Base-by-base conservation (phyloP, 2,797 vertebrate species). In the Zenarchopterus dispar region DNA sequence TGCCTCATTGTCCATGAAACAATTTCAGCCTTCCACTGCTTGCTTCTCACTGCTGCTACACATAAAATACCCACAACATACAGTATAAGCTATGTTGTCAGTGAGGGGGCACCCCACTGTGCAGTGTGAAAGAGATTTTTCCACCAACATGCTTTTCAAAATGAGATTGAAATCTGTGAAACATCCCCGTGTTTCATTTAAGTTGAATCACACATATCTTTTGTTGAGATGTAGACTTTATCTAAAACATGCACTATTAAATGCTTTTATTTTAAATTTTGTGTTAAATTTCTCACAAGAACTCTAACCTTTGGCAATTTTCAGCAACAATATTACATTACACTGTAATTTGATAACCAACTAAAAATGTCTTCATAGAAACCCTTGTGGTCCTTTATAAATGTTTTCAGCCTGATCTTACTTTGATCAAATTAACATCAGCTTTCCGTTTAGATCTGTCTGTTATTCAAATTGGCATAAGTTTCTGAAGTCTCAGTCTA, bases 1-100 rank as follows among this genome's bases (percentile, higher is more conserved):
- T 73, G 69, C 57, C 87, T 90, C 72, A 89, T 85, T 91, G 80
- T 80, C 79, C 73, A 75, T 82, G 78, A 89, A 88, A 82, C 65
- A 57, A 76, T 83, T 86, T 82, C 64, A 62, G 48, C 62, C 48
- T 62, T 69, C 42, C 62, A 52, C 44, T 1, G 16, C 61, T 26
- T 42, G 36, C 62, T 67, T 54, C 53, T 39, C 39, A 28, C 55
- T 47, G 36, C 65, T 23, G 41, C 61, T 44, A 18, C 1, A 6
- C 31, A 57, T 70, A 68, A 59, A 78, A 47, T 41, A 69, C 62
- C 48, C 53, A 49, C 39, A 74, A 36, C 41, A 64, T 47, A 45
- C 21, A 71, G 47, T 55, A 68, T 58, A 62, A 44, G 19, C 23
- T 31, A 31, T 70, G 41, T 63, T 78, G 66, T 65, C 62, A 46